A percentile compares a stretch with the other conserved stretches of the same genome.
phyloP scores from a whole-genome alignment of 1,140 invertebrate species.

The Pseudomyrmex dendroicus region DNA sequence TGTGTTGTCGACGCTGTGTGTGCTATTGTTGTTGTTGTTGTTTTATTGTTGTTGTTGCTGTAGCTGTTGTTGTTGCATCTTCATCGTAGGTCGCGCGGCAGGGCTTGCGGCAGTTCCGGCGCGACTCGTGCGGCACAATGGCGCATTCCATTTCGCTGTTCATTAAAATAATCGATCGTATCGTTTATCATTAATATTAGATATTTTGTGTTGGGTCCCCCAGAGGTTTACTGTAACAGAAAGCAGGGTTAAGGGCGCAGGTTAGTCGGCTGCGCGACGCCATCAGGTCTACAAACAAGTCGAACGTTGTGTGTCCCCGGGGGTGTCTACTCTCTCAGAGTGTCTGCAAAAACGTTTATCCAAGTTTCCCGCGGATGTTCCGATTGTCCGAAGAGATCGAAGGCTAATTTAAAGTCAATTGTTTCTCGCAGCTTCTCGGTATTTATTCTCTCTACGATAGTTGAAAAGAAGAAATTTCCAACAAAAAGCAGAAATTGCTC shows the following conservation, averaged over 20 bases:
- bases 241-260: conserved; percentile 55
- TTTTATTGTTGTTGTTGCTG: conserved; percentile 55
- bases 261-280: conserved; percentile 36
- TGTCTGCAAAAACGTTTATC: too few species aligned
- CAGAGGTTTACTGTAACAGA: conserved; percentile 84
- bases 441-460: too few species aligned
- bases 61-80: conserved; percentile 58
- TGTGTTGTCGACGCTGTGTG: conserved; percentile 52
- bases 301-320: too few species aligned
- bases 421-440: too few species aligned
- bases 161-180: conserved; percentile 85
- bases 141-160: conserved; percentile 78
- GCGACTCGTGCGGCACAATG: conserved; percentile 77
- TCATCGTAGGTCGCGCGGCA: conserved; percentile 74
- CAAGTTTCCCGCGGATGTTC: too few species aligned
- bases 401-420: too few species aligned
- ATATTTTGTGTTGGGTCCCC: conserved; percentile 84
- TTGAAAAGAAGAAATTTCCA: too few species aligned
- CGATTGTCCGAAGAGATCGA: too few species aligned
- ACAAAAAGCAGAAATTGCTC: too few species aligned
- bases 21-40: conserved; percentile 64
- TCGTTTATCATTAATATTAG: conserved; percentile 85
- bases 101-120: conserved; percentile 80
- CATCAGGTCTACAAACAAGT: not conserved
- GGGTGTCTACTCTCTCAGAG: too few species aligned